phyloP scores from a whole-genome alignment of 2,888 invertebrate genomes.

The Eupelmus urozonus region DNA sequence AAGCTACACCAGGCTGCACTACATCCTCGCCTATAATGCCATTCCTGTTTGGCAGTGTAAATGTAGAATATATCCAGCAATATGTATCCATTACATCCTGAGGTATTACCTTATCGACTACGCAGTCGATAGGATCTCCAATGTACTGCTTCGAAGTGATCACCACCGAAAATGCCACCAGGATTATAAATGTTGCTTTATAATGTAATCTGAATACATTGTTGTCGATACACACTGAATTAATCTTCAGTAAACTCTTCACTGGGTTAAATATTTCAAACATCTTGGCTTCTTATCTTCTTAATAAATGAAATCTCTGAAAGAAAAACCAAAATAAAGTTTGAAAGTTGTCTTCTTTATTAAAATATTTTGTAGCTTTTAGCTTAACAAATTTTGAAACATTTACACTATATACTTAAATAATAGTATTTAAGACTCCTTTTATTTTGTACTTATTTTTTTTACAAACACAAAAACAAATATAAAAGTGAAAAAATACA shows the following conservation, averaged over 20 bases:
- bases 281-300: slow-evolving; percentile 79
- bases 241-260: slow-evolving; percentile 94
- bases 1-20: slow-evolving; percentile 89
- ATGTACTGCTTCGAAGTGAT: slow-evolving; percentile 97
- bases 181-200: slow-evolving; percentile 93
- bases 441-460: not conserved
- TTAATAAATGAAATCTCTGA: slow-evolving; percentile 36
- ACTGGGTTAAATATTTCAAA: slow-evolving; percentile 97
- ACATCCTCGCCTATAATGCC: slow-evolving; percentile 90
- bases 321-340: not conserved
- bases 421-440: not conserved
- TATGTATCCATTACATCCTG: slow-evolving; percentile 94
- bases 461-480: not conserved
- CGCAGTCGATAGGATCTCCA: slow-evolving; percentile 98
- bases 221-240: slow-evolving; percentile 95
- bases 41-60: slow-evolving; percentile 90
- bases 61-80: slow-evolving; percentile 91
- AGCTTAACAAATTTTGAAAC: not conserved
- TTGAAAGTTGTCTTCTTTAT: not conserved
- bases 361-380: no score
- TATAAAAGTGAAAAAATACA: no score
- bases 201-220: slow-evolving; percentile 95
- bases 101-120: slow-evolving; percentile 94
- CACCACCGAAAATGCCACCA: slow-evolving; percentile 94
- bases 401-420: not conserved